These are phyloP conservation scores for Conus ventricosus DNA, from an alignment of 1,140 invertebrate genomes.

Conservation along the genomic window DNA sequence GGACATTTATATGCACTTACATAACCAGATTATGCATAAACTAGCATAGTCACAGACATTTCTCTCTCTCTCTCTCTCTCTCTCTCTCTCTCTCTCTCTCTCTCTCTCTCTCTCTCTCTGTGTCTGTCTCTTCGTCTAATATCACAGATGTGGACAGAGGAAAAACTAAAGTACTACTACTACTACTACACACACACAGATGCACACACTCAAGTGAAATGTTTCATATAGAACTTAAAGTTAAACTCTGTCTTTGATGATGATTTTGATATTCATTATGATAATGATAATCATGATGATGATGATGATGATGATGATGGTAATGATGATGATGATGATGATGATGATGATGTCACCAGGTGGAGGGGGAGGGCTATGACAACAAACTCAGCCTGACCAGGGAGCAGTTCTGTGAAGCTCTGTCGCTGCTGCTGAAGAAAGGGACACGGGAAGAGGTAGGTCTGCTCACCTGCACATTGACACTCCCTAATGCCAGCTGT, in stretches of 20 bases:
- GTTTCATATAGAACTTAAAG: too few species aligned
- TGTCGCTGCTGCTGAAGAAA: conserved; percentile 69
- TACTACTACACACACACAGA: too few species aligned
- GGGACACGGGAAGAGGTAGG: conserved; percentile 69
- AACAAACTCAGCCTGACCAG: conserved; percentile 70
- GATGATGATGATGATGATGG: not conserved
- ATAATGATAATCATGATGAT: not conserved
- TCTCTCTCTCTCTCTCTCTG: too few species aligned
- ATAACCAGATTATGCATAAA: too few species aligned
- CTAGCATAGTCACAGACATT: too few species aligned
- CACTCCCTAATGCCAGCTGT: not conserved
- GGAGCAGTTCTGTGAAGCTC: conserved; percentile 72
- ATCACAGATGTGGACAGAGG: too few species aligned
- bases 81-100: too few species aligned
- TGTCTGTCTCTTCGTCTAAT: too few species aligned
- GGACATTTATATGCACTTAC: too few species aligned
- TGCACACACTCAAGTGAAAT: not conserved
- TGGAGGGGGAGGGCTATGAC: conserved; percentile 72
- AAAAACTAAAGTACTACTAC: too few species aligned
- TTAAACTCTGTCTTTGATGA: not conserved
- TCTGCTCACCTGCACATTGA: not conserved
- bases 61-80: too few species aligned
- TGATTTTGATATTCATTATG: not conserved
- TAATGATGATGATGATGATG: not conserved
- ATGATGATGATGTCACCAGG: conserved; percentile 54